These are phyloP conservation scores for Eumacrocentrus americanus DNA, from an alignment of 2,888 invertebrate species.

Conservation along the genomic window DNA sequence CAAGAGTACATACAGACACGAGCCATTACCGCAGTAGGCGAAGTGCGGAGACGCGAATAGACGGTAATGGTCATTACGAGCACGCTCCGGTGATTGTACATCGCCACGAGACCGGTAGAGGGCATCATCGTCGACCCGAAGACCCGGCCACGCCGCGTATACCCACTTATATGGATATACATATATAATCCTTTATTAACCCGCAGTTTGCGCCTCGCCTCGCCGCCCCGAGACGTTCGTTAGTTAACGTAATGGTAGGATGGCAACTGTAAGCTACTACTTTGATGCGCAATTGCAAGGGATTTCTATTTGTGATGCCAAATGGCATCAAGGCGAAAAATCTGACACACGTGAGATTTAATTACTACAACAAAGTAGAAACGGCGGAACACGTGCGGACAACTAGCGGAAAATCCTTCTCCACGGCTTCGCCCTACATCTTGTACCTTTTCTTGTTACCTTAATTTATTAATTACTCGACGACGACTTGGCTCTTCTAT, in stretches of 20 bases:
- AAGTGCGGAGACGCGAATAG: constrained; percentile 52
- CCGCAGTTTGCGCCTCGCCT: constrained; percentile 39
- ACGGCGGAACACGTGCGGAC: background rate
- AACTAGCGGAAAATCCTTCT: background rate
- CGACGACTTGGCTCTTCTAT: background rate
- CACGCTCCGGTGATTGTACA: constrained; percentile 60
- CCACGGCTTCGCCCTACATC: background rate
- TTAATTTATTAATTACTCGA: background rate
- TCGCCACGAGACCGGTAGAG: constrained; percentile 56
- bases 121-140: constrained; percentile 61
- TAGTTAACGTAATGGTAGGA: constrained; percentile 52
- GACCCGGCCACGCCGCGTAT: constrained; percentile 48
- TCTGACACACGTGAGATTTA: background rate
- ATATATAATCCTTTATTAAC: constrained; percentile 52
- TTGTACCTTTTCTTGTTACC: background rate
- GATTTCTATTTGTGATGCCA: constrained; percentile 16
- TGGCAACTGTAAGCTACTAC: constrained; percentile 15
- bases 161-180: constrained; percentile 21
- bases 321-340: background rate
- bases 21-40: no score
- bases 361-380: constrained; percentile 7
- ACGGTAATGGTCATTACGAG: constrained; percentile 61
- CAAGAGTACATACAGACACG: no score
- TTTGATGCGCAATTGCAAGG: constrained; percentile 40
- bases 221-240: constrained; percentile 49